A percentile compares a stretch with the other conserved stretches of the same genome.
Conservation (phyloP, 2,113 vertebrate species). For the Microcebus jonahi region DNA sequence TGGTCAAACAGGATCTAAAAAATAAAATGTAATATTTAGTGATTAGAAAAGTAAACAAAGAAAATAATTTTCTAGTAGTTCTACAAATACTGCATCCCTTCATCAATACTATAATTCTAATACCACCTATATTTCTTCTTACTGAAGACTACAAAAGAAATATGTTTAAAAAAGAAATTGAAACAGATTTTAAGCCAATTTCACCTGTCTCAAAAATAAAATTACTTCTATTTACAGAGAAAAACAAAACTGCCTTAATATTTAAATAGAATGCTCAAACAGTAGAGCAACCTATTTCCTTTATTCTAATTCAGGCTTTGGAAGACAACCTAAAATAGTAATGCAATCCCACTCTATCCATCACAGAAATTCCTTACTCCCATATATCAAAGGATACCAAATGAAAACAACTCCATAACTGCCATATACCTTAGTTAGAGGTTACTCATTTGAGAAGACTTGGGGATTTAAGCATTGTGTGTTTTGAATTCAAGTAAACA, state of each 20-base stretch:
- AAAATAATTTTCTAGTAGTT: not conserved
- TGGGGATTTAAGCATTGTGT: not conserved
- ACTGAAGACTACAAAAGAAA: not conserved
- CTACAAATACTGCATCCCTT: not conserved
- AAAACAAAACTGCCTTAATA: slow-evolving; percentile 39
- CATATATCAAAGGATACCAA: not conserved
- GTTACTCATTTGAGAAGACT: not conserved
- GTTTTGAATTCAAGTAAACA: not conserved
- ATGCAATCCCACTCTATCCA: not conserved
- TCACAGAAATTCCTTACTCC: not conserved
- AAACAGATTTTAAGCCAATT: slow-evolving; percentile 39
- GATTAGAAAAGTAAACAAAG: slow-evolving; percentile 54
- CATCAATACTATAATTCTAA: not conserved
- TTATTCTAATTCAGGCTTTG: slow-evolving; percentile 34
- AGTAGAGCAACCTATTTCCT: not conserved
- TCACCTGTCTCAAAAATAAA: slow-evolving; percentile 21
- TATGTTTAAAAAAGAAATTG: not conserved
- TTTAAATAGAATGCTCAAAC: slow-evolving; percentile 43
- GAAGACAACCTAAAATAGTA: slow-evolving; percentile 22
- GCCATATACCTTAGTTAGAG: not conserved
- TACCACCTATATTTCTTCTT: slow-evolving; percentile 20
- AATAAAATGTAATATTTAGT: slow-evolving; percentile 54
- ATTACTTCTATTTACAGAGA: slow-evolving; percentile 14
- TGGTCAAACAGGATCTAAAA: slow-evolving; percentile 98
- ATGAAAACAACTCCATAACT: not conserved